Conservation (phyloP, 2,888 invertebrate genomes). For the Andrena dorsata region DNA sequence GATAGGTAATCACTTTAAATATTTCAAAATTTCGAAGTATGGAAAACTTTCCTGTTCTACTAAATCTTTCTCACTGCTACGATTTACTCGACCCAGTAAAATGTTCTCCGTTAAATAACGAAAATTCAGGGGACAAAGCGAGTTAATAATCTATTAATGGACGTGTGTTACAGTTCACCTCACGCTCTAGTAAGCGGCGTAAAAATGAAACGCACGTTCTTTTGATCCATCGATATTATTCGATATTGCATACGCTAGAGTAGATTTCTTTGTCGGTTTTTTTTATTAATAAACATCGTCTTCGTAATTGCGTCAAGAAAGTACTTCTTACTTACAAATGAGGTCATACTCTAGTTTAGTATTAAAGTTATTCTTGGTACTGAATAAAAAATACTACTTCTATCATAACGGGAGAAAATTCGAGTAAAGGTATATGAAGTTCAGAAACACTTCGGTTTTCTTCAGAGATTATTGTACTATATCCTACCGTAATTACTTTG, state of each 20-base stretch:
- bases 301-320: conserved; percentile 15
- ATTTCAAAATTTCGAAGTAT: background rate
- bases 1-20: too few relatives aligned
- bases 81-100: too few relatives aligned
- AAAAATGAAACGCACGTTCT: conserved; percentile 34
- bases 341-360: background rate
- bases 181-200: conserved; percentile 38
- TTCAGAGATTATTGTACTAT: background rate
- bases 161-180: background rate
- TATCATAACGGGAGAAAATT: background rate
- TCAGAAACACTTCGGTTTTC: background rate
- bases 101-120: too few relatives aligned
- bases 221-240: conserved; percentile 41
- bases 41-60: background rate
- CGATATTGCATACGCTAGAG: conserved; percentile 27
- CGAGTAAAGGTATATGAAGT: too few relatives aligned
- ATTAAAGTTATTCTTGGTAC: background rate
- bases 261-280: conserved; percentile 25
- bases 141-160: conserved; percentile 44
- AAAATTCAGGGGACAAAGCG: background rate
- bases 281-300: conserved; percentile 38
- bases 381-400: background rate
- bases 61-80: too few relatives aligned
- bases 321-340: background rate
- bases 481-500: background rate